phyloP scores from a whole-genome alignment of 2,797 vertebrate genomes.

The Cottoperca gobio region DNA sequence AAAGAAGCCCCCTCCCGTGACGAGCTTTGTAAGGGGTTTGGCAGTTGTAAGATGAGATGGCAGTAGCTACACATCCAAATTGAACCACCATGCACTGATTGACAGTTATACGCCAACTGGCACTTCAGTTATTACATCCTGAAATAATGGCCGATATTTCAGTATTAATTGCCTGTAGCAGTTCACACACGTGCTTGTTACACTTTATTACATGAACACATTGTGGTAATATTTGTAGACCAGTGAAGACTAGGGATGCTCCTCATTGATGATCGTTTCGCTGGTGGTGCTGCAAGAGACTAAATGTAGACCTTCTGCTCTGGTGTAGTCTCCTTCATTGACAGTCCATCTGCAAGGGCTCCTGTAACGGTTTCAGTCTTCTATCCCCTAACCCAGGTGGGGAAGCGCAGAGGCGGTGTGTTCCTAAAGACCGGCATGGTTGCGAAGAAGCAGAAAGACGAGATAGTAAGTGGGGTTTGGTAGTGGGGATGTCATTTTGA shows the following conservation, averaged over 20 bases:
- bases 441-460: slow-evolving; percentile 96
- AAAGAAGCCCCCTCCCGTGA: slow-evolving; percentile 84
- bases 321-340: slow-evolving; percentile 89
- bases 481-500: rapidly evolving
- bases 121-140: slow-evolving; percentile 16
- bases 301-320: slow-evolving; percentile 81
- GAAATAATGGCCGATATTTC: slow-evolving; percentile 25
- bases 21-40: slow-evolving; percentile 89
- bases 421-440: slow-evolving; percentile 98
- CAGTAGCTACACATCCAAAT: slow-evolving; percentile 41
- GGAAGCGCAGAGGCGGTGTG: slow-evolving; percentile 97
- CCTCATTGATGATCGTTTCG: slow-evolving; percentile 56
- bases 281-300: slow-evolving; percentile 71
- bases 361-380: slow-evolving; percentile 97
- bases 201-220: slow-evolving; percentile 18
- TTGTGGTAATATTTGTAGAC: slow-evolving; percentile 8
- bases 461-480: slow-evolving; percentile 80
- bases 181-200: slow-evolving; percentile 11
- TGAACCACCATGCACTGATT: slow-evolving; percentile 26
- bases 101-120: slow-evolving; percentile 5
- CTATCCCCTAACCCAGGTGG: slow-evolving; percentile 98
- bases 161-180: slow-evolving; percentile 7
- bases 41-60: slow-evolving; percentile 82
- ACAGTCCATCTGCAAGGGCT: slow-evolving; percentile 84
- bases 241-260: slow-evolving; percentile 56